Evolutionary conservation across 2,797 vertebrate genomes (phyloP).

Genomic region (Leptoclinus maculatus): DNA sequence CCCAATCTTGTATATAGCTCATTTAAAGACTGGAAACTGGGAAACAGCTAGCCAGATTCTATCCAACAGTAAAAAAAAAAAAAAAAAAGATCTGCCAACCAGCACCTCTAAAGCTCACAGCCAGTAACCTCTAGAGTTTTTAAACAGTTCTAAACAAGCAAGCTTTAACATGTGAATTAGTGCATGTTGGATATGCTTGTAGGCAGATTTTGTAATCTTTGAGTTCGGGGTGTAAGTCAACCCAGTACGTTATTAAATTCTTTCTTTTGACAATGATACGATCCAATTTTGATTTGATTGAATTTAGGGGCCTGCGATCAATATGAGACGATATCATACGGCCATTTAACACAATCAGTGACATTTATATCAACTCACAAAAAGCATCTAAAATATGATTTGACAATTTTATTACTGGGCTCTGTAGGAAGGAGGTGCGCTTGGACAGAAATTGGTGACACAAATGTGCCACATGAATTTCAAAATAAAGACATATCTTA

Average conservation of each 20-base stretch:
- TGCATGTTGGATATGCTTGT: background rate
- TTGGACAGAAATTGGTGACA: background rate
- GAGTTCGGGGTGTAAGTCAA: background rate
- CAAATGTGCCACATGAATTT: background rate
- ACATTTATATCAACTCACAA: background rate
- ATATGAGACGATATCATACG: background rate
- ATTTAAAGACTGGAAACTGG: background rate
- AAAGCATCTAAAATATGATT: background rate
- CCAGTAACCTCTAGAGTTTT: background rate
- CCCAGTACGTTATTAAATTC: background rate
- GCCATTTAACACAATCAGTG: background rate
- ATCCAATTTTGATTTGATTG: background rate
- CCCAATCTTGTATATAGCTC: background rate
- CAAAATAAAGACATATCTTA: background rate
- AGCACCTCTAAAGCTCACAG: background rate
- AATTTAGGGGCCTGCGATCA: background rate
- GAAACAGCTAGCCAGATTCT: background rate
- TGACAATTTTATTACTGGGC: background rate
- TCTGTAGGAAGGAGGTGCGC: background rate
- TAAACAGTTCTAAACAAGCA: background rate
- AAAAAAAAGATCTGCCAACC: no score
- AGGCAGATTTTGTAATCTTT: background rate
- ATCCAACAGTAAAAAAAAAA: background rate
- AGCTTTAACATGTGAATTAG: background rate
- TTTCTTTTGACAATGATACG: background rate